Conservation (phyloP, 2,797 vertebrate genomes). For the Hapalemur alaotrensis region DNA sequence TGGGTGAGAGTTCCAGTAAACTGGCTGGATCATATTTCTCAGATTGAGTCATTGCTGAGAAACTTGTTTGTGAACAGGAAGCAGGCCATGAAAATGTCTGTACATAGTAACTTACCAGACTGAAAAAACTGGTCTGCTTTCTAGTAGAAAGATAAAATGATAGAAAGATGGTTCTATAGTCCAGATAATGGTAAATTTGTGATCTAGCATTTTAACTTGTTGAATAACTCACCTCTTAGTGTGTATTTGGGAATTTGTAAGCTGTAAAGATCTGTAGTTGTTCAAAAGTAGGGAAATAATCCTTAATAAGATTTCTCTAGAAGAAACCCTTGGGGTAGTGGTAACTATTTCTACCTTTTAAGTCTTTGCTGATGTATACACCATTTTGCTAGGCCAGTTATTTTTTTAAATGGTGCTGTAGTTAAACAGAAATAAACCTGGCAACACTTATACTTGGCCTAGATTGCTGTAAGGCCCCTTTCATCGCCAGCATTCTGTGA, state of each 20-base stretch:
- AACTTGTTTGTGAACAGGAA: slow-evolving; percentile 77
- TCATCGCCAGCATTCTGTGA: neutral
- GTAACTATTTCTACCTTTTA: neutral
- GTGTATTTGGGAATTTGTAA: slow-evolving; percentile 10
- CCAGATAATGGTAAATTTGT: neutral
- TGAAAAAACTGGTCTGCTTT: slow-evolving; percentile 45
- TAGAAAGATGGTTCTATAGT: neutral
- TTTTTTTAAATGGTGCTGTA: slow-evolving; percentile 54
- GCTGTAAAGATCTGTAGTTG: neutral
- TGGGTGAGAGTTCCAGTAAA: slow-evolving; percentile 59
- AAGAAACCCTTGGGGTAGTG: slow-evolving; percentile 30
- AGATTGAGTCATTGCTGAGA: slow-evolving; percentile 78
- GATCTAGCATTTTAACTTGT: neutral
- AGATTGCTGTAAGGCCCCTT: neutral
- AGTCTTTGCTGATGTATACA: slow-evolving; percentile 4
- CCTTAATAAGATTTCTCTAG: slow-evolving; percentile 13
- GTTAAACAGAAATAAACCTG: neutral
- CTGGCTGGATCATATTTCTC: slow-evolving; percentile 69
- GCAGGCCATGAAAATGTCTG: slow-evolving; percentile 57
- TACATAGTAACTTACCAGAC: slow-evolving; percentile 1
- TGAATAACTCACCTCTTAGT: neutral
- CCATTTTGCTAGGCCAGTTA: slow-evolving; percentile 49
- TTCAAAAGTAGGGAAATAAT: neutral
- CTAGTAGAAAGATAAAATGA: neutral
- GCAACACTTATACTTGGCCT: neutral